These are phyloP conservation scores for Urocyon cinereoargenteus DNA, from an alignment of 2,797 vertebrate species.

Conservation along the genomic window DNA sequence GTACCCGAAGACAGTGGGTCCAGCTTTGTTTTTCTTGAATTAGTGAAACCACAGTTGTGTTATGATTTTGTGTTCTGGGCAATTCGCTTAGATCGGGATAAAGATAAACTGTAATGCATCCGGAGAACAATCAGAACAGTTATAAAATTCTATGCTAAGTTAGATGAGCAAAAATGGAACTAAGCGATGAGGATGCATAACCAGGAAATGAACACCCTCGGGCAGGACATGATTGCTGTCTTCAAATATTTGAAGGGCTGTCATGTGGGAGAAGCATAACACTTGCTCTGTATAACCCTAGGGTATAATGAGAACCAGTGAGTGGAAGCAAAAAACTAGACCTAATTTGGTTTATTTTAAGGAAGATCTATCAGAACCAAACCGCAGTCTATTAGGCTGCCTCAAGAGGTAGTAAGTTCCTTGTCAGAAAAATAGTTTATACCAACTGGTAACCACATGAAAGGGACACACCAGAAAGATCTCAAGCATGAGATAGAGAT, in stretches of 20 bases:
- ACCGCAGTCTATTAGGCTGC: not conserved
- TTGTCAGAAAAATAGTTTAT: conserved; percentile 35
- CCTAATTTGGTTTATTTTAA: conserved; percentile 60
- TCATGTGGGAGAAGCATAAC: conserved; percentile 31
- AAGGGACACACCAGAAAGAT: not conserved
- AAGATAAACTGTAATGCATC: conserved; percentile 18
- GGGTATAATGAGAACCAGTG: conserved; percentile 32
- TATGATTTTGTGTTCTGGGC: conserved; percentile 10
- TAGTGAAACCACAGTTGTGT: not conserved
- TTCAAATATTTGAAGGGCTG: conserved; percentile 62
- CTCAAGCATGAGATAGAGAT: not conserved
- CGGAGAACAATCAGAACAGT: not conserved
- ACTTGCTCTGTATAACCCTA: conserved; percentile 3
- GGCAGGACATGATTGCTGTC: conserved; percentile 31
- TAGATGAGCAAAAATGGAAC: conserved; percentile 26
- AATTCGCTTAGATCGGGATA: conserved; percentile 36
- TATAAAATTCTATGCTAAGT: conserved; percentile 22
- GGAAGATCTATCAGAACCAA: conserved; percentile 62
- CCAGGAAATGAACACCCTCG: conserved; percentile 64
- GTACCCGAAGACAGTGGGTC: not conserved
- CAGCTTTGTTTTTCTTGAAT: not conserved
- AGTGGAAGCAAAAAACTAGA: conserved; percentile 57
- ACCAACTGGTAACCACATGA: not conserved
- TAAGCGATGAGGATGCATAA: not conserved
- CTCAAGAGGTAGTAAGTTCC: conserved; percentile 38